These are phyloP conservation scores for Rhinatrema bivittatum DNA, from an alignment of 2,797 vertebrate genomes.

Conservation along the genomic window DNA sequence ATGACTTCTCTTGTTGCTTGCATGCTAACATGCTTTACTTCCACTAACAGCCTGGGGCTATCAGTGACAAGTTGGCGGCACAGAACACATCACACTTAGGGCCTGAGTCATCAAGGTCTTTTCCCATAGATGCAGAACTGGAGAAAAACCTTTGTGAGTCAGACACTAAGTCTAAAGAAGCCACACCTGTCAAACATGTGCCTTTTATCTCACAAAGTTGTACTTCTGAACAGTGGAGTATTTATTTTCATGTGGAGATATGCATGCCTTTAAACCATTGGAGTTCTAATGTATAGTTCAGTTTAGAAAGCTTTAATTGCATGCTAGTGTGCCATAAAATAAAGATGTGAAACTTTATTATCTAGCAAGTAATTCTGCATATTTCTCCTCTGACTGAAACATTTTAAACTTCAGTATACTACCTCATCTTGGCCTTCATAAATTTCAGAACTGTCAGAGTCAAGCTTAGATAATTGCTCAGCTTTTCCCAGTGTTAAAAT, in stretches of 20 bases:
- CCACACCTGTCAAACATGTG: constrained; percentile 45
- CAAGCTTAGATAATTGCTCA: constrained; percentile 34
- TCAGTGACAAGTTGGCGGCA: constrained; percentile 27
- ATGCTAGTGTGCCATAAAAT: constrained; percentile 43
- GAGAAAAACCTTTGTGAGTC: too few species aligned
- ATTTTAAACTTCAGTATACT: constrained; percentile 53
- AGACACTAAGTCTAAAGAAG: constrained; percentile 35
- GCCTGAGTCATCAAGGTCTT: too few species aligned
- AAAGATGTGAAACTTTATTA: constrained; percentile 51
- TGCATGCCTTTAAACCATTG: constrained; percentile 42
- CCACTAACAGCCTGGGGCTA: constrained; percentile 35
- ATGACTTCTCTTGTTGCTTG: constrained; percentile 17
- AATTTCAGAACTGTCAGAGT: constrained; percentile 50
- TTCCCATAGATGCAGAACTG: too few species aligned
- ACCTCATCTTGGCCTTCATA: constrained; percentile 46
- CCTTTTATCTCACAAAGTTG: constrained; percentile 43
- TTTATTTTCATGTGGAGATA: constrained; percentile 55
- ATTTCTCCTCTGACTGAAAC: constrained; percentile 58
- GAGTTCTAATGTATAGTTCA: constrained; percentile 32
- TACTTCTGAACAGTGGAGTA: constrained; percentile 38
- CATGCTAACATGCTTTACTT: constrained; percentile 23
- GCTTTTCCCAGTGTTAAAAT: constrained; percentile 31
- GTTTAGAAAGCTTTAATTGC: constrained; percentile 46
- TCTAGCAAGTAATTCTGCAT: constrained; percentile 51
- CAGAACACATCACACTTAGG: constrained; percentile 43